Evolutionary conservation across 2,888 invertebrate species (phyloP).

Genomic region (Carpatolechia fugitivella): DNA sequence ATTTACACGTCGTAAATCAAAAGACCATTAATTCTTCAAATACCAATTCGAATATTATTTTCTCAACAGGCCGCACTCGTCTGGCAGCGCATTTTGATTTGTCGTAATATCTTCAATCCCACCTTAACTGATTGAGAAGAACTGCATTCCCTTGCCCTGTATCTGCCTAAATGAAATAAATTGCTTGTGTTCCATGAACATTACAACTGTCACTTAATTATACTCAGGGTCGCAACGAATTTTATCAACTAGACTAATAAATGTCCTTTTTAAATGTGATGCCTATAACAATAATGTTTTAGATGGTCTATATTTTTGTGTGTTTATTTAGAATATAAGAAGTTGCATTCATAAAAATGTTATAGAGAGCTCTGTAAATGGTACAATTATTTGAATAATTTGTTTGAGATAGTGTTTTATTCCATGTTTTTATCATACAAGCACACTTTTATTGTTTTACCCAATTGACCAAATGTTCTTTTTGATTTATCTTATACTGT

Average conservation of each 20-base stretch:
- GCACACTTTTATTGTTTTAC: slow-evolving; percentile 13
- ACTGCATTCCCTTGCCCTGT: slow-evolving; percentile 62
- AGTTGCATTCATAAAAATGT: slow-evolving; percentile 70
- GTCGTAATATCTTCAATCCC: slow-evolving; percentile 48
- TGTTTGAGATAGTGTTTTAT: slow-evolving; percentile 4
- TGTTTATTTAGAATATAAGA: slow-evolving; percentile 69
- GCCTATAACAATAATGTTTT: slow-evolving; percentile 77
- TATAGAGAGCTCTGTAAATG: slow-evolving; percentile 42
- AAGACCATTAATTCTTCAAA: too few relatives aligned
- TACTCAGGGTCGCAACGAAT: slow-evolving; percentile 73
- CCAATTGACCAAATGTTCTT: slow-evolving; percentile 20
- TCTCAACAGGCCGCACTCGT: slow-evolving; percentile 61
- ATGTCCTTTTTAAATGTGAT: slow-evolving; percentile 75
- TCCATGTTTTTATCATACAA: not conserved
- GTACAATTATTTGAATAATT: slow-evolving; percentile 8
- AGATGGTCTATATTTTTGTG: slow-evolving; percentile 72
- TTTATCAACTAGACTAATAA: slow-evolving; percentile 65
- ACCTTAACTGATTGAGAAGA: slow-evolving; percentile 34
- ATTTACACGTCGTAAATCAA: too few relatives aligned
- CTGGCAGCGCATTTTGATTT: slow-evolving; percentile 70
- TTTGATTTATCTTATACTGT: slow-evolving; percentile 24
- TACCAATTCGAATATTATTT: too few relatives aligned
- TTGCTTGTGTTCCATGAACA: too few relatives aligned
- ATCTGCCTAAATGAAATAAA: too few relatives aligned
- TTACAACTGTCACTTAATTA: too few relatives aligned